Evolutionary conservation across 2,113 vertebrate species (phyloP), one percentile per base, ranked within the genome.

Genomic region (Coptodon rendalli): DNA sequence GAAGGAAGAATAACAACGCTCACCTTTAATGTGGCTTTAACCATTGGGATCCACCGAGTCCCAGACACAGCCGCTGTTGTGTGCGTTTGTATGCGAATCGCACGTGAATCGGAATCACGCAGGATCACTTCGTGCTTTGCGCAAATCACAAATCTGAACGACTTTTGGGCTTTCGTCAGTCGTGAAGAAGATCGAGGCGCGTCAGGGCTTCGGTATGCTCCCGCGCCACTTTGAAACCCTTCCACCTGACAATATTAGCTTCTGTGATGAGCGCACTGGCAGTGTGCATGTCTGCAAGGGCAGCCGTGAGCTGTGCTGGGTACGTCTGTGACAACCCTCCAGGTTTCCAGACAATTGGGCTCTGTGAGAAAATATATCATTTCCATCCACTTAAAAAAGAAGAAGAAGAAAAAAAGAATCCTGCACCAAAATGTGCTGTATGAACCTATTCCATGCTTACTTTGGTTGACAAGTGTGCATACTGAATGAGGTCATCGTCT

Each of bases 1-100:
- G 63, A 88, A 94, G 90, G 92, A 91, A 93, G 94, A 95, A 96
- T 95, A 96, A 96, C 94, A 95, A 86, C 92, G 80, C 88, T 90
- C 90, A 93, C 91, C 93, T 95, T 95, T 96, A 95, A 95, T 94
- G 95, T 95, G 94, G 94, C 92, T 90, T 85, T 71, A 27, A 81
- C 92, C 80, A 6, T 81, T 48, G 87, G 93, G 94, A 95, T 89
- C 83, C 80, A 63, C 59, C 2, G 82, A 52, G 83, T 76, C 88
- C 84, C 91, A 92, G 90, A 91, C 88, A 78, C 54, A 56, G 86
- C 54, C 56, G 24, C 61, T 63, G 83, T 63, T 87, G 87, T 8
- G 31, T 66, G 61, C 10, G 10, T 86, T 85, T 87, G 92, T 82
- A 66, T 83, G 87, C 19, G 84, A 91, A 82, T 86, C 29, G 27